These are phyloP conservation scores for Pipra filicauda DNA, from an alignment of 2,113 vertebrate genomes.

Conservation along the genomic window DNA sequence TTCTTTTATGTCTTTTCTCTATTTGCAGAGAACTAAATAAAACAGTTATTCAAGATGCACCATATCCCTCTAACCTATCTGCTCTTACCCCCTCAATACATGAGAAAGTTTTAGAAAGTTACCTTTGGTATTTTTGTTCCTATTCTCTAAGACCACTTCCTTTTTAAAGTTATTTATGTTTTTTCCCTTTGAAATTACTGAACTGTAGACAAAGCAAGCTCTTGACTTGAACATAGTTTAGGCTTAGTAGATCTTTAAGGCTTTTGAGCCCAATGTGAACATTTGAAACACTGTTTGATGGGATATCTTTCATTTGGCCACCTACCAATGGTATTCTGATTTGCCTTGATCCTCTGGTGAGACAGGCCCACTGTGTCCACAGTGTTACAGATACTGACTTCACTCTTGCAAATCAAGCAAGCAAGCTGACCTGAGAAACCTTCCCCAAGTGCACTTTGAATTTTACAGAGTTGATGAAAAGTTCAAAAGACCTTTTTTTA, in stretches of 20 bases:
- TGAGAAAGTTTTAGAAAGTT: slow-evolving; percentile 44
- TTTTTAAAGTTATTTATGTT: slow-evolving; percentile 37
- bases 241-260: slow-evolving; percentile 4
- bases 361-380: background rate
- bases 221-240: slow-evolving; percentile 35
- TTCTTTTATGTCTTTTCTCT: slow-evolving; percentile 41
- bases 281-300: slow-evolving; percentile 11
- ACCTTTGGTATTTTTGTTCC: slow-evolving; percentile 55
- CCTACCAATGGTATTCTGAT: background rate
- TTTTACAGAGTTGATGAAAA: background rate
- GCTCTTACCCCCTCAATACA: slow-evolving; percentile 23
- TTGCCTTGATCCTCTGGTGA: slow-evolving; percentile 16
- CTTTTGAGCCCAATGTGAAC: slow-evolving; percentile 53
- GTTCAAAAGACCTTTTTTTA: background rate
- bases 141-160: slow-evolving; percentile 11
- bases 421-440: background rate
- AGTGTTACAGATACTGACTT: background rate
- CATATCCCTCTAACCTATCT: slow-evolving; percentile 27
- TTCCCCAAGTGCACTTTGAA: background rate
- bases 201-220: slow-evolving; percentile 29
- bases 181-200: slow-evolving; percentile 3
- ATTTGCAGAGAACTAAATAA: slow-evolving; percentile 44
- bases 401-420: background rate
- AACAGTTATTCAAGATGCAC: slow-evolving; percentile 43
- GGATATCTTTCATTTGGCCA: background rate